Evolutionary conservation across 2,888 invertebrate species (phyloP), one percentile per base, ranked within the genome.

Genomic region (Ochropleura leucogaster): DNA sequence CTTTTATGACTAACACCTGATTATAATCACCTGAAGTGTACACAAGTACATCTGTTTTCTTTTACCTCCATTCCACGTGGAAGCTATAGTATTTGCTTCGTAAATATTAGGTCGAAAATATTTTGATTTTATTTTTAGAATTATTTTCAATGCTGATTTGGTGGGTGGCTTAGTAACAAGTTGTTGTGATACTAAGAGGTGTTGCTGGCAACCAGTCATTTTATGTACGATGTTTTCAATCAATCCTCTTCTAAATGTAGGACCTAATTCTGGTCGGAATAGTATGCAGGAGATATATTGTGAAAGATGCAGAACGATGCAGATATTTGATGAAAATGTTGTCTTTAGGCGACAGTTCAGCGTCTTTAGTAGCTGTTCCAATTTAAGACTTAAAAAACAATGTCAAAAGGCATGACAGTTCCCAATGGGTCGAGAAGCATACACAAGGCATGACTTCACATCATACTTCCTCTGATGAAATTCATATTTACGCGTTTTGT

Each of bases 71-170:
- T 44, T 44, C 14, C 44, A 62, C 62, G 44, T 44, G 14, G 70
- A 79, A 68, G 51, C 74, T 7, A 71, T 70, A n/a, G 65, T 83
- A 70, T 83, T 83, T 79, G 30, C 57, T 79, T 63, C 49, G 65
- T 70, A 72, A 68, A 75, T 49, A 40, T 51, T 51, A 62, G 42
- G 42, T 55, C 20, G 65, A 83, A 81, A 74, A 70, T 74, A 59
- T 70, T 20, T 66, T 63, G 51, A 7, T 62, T 20, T 42, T 80
- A 75, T 76, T 69, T 75, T 63, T 71, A 47, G 68, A 62, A 72
- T 14, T 7, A 57, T 57, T 82, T 82, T 49, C 42, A 40, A 68
- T 51, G 44, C 47, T 53, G 30, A 57, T 71, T 44, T 77, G 51
- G 55, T 76, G 51, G 60, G 47, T 62, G 55, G 14, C 16, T 70